Conservation (phyloP, 2,797 vertebrate genomes). For the Carduelis carduelis region DNA sequence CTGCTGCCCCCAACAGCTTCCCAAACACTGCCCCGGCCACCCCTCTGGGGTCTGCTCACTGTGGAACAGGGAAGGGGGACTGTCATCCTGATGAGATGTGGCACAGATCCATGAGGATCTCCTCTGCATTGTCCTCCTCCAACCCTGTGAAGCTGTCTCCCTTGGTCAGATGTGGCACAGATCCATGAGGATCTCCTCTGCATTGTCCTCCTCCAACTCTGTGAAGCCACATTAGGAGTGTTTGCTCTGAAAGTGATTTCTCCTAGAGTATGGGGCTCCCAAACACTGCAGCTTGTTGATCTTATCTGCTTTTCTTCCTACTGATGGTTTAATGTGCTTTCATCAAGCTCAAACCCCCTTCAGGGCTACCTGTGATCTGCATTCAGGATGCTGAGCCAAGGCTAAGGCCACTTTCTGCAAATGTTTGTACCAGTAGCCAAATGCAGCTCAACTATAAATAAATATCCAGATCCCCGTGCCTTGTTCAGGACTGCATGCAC, state of each 20-base stretch:
- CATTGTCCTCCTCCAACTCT: background rate
- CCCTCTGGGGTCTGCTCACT: background rate
- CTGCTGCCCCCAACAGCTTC: background rate
- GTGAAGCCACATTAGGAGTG: background rate
- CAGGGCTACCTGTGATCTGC: background rate
- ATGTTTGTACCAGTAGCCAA: background rate
- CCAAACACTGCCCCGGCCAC: background rate
- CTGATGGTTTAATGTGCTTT: background rate
- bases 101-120: background rate
- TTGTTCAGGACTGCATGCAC: background rate
- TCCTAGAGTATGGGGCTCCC: background rate
- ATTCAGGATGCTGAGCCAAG: background rate
- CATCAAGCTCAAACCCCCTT: background rate
- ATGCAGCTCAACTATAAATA: background rate
- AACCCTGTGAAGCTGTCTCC: background rate
- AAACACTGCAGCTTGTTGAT: background rate
- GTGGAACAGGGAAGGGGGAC: background rate
- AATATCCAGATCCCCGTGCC: background rate
- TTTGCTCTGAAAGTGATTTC: background rate
- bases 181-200: background rate
- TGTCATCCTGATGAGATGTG: background rate
- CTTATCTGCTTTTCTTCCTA: background rate
- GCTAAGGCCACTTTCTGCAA: background rate
- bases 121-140: background rate
- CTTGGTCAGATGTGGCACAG: background rate